Evolutionary conservation across 2,113 vertebrate species (phyloP).

Genomic region (Dasyurus viverrinus): DNA sequence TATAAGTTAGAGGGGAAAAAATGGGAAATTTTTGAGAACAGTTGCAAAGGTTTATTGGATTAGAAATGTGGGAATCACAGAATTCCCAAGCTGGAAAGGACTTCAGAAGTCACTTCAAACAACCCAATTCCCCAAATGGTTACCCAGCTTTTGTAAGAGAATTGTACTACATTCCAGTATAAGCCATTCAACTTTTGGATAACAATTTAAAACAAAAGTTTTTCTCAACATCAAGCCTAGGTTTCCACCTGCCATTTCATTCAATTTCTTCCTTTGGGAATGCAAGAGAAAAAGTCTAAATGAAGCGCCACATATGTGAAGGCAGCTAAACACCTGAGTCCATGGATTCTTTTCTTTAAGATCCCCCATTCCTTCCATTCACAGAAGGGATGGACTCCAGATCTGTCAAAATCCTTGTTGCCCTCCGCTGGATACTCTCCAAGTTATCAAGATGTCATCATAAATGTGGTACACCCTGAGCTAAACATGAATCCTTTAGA

Average conservation of each 20-base stretch:
- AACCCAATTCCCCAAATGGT: background rate
- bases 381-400: too few relatives aligned
- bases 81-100: background rate
- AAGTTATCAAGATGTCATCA: too few relatives aligned
- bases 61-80: background rate
- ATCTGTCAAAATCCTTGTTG: too few relatives aligned
- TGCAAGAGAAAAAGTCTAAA: background rate
- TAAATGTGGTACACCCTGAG: too few relatives aligned
- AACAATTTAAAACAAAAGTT: background rate
- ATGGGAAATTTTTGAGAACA: background rate
- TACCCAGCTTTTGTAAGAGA: background rate
- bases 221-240: background rate
- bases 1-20: background rate
- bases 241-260: background rate
- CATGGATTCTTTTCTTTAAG: background rate
- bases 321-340: background rate
- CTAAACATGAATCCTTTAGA: too few relatives aligned
- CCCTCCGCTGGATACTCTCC: too few relatives aligned
- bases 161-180: background rate
- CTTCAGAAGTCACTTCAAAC: background rate
- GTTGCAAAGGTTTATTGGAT: background rate
- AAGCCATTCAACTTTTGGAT: background rate
- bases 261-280: background rate
- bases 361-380: too few relatives aligned
- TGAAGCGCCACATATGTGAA: background rate